Conservation (phyloP, 2,113 vertebrate genomes). For the Piaya cayana region DNA sequence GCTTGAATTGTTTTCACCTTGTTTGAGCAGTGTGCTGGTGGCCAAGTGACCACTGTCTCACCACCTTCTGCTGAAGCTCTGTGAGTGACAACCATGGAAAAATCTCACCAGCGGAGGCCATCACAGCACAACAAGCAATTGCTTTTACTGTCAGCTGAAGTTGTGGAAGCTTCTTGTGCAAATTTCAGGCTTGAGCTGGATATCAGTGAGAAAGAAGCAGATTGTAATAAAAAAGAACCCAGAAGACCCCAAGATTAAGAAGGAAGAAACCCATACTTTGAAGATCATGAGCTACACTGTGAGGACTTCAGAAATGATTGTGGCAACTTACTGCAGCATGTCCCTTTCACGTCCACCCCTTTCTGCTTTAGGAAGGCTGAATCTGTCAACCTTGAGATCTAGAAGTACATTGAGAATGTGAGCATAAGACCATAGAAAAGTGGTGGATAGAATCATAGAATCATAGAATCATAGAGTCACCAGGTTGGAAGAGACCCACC, state of each 20-base stretch:
- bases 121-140: neutral
- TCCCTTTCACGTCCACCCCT: no score
- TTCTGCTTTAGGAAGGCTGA: neutral
- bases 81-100: neutral
- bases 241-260: neutral
- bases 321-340: neutral
- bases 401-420: neutral
- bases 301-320: neutral
- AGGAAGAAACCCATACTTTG: neutral
- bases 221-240: neutral
- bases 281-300: neutral
- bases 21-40: neutral
- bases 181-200: neutral
- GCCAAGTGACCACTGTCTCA: neutral
- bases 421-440: neutral
- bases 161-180: neutral
- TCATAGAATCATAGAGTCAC: no score
- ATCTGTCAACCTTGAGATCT: neutral
- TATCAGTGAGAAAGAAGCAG: neutral
- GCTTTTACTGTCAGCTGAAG: neutral
- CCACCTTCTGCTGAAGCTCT: neutral
- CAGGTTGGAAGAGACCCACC: no score
- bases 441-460: no score
- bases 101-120: rapidly evolving
- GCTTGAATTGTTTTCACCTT: neutral